Evolutionary conservation across 2,888 invertebrate species (phyloP), one percentile per base, ranked within the genome.

Genomic region (Lepidochitona cinerea): DNA sequence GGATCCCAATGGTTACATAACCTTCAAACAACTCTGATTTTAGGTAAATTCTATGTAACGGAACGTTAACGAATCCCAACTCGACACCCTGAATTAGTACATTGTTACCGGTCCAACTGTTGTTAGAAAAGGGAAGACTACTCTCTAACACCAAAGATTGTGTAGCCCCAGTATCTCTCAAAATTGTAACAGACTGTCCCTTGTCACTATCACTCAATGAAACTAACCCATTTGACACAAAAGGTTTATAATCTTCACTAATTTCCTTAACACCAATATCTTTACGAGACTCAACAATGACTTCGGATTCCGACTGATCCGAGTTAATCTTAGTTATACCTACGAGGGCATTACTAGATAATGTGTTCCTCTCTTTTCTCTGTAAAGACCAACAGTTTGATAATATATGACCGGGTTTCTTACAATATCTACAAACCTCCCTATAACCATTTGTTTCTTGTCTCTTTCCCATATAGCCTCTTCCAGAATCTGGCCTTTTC

Each of bases 101-200:
- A 67, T 54, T 71, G 14, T 49, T 37, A 49, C 72, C 69, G 37
- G 73, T 54, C 68, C 37, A 76, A 49, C 71, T 49, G 64, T 68
- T 54, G 59, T 76, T 73, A 65, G 66, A 64, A 68, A 78, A 72
- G 12, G 68, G 67, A 73, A 75, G 68, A 26, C 37, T 54, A 66
- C 70, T 76, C 59, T 70, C 70, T 53, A 78, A 66, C 49, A 79
- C 65, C 36, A 78, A 66, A 54, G 76, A 73, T 69, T 79, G 77
- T 74, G 75, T 69, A 59, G 77, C 75, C 32, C 73, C 76, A 5
- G 77, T 79, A 65, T 79, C 76, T 41, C 75, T 37, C 53, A 76
- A 75, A 37, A 79, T 75, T 33, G 53, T 68, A 59, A 77, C 66
- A 37, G 71, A 70, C 29, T 41, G 23, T 12, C 37, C 29, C 32